Conservation (phyloP, 2,113 vertebrate genomes). For the Perca fluviatilis region DNA sequence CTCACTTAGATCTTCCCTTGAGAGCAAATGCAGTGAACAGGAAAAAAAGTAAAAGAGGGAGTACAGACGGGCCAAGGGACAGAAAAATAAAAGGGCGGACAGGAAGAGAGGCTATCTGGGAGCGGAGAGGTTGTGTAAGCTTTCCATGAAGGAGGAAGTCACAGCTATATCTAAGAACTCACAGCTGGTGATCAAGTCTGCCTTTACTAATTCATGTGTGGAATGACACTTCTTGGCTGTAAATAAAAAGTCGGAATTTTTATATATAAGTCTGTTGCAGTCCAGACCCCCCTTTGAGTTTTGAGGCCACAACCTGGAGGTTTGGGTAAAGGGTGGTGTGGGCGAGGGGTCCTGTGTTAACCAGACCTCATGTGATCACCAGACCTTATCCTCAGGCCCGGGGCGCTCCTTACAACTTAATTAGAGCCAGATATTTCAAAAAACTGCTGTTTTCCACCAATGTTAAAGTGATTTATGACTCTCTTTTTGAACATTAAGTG, state of each 20-base stretch:
- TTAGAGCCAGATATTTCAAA: conserved; percentile 81
- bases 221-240: conserved; percentile 27
- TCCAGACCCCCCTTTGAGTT: conserved; percentile 34
- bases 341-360: conserved; percentile 52
- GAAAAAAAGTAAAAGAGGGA: conserved; percentile 49
- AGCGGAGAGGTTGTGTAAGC: conserved; percentile 45
- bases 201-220: conserved; percentile 50
- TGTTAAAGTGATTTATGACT: conserved; percentile 83
- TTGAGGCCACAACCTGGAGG: conserved; percentile 43
- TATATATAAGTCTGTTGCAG: neutral
- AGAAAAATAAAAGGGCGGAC: conserved; percentile 48
- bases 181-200: conserved; percentile 69
- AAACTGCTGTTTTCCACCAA: conserved; percentile 65
- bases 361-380: conserved; percentile 71
- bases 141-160: conserved; percentile 48
- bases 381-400: conserved; percentile 70
- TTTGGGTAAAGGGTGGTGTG: neutral
- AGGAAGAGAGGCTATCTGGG: conserved; percentile 56
- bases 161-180: conserved; percentile 44
- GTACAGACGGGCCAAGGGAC: conserved; percentile 57
- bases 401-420: conserved; percentile 75
- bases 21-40: conserved; percentile 65
- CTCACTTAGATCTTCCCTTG: conserved; percentile 78
- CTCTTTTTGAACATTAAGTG: conserved; percentile 81
- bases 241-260: neutral